Evolutionary conservation across 2,113 vertebrate genomes (phyloP).

Genomic region (Dicerorhinus sumatrensis): DNA sequence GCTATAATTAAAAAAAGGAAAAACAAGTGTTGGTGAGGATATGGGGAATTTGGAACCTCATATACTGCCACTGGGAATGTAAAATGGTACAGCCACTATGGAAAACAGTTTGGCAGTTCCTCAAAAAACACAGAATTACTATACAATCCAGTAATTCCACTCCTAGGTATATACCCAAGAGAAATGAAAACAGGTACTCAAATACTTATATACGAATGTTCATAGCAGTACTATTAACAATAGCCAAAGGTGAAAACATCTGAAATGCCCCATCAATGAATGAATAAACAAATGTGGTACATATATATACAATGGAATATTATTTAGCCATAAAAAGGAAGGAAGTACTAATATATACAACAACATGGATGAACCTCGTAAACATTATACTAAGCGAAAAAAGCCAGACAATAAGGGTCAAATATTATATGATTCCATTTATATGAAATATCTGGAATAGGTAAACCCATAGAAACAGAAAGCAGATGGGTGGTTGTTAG

Average conservation of each 20-base stretch:
- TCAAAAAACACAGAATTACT: neutral
- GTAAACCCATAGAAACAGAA: neutral
- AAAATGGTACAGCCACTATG: neutral
- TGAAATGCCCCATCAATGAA: neutral
- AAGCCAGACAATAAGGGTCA: neutral
- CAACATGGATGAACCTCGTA: neutral
- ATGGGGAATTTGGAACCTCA: neutral
- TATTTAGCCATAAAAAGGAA: neutral
- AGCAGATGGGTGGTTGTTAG: neutral
- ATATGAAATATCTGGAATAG: neutral
- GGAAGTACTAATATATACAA: neutral
- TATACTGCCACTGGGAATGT: neutral
- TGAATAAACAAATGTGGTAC: neutral
- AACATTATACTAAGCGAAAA: neutral
- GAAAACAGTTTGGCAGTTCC: neutral
- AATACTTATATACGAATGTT: neutral
- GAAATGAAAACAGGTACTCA: slow-evolving; percentile 3
- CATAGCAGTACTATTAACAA: neutral
- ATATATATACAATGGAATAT: neutral
- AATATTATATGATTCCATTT: neutral
- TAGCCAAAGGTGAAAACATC: neutral
- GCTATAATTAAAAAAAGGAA: neutral
- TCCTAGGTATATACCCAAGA: neutral
- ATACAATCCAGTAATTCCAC: neutral
- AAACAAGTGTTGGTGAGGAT: neutral